Base-by-base conservation (phyloP, 2,888 invertebrate genomes). In the Polylopha cassiicola region DNA sequence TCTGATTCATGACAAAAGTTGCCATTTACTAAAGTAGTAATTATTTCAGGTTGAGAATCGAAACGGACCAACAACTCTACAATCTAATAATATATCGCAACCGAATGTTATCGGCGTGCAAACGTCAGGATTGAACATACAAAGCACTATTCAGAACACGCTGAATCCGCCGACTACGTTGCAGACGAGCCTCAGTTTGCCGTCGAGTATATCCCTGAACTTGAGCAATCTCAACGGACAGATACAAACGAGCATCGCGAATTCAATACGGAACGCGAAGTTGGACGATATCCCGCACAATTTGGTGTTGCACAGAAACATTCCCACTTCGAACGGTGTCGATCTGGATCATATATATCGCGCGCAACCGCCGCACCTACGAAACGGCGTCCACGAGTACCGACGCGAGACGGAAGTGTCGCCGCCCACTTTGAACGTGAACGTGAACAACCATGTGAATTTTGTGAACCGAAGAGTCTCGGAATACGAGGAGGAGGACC, bases 401-500 rank as follows among this genome's bases (percentile, higher is more conserved):
- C 60, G 76, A 4, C 55, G 73, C 16, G 77, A 79, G 8, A 48
- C 53, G 0, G 73, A 76, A 2, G 55, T 72, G 30, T 73, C 76
- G 3, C 73, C 80, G 0, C 70, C 74, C 4, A 27, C 26, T 1
- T 24, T 72, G 33, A 73, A 73, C 43, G 74, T 65, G 24, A 69
- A 72, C 58, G 76, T 78, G 48, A 73, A 73, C 43, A 75, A 66
- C 26, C 70, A 72, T 59, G 76, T 78, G 48, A 73, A 68, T 67
- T 81, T 79, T 67, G 62, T 67, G 49, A 72, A 66, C 58, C 68
- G 78, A 62, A 57, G 81, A 58, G 70, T 69, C 61, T 67, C 71
- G 65, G 80, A 79, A 46, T 80, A 81, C 47, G 79, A 82, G n/a
- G 81, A 81, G 2, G 78, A 81, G 15, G 80, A 79, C 7, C 71